phyloP scores from a whole-genome alignment of 2,888 invertebrate species.

The Drosophila cracens region DNA sequence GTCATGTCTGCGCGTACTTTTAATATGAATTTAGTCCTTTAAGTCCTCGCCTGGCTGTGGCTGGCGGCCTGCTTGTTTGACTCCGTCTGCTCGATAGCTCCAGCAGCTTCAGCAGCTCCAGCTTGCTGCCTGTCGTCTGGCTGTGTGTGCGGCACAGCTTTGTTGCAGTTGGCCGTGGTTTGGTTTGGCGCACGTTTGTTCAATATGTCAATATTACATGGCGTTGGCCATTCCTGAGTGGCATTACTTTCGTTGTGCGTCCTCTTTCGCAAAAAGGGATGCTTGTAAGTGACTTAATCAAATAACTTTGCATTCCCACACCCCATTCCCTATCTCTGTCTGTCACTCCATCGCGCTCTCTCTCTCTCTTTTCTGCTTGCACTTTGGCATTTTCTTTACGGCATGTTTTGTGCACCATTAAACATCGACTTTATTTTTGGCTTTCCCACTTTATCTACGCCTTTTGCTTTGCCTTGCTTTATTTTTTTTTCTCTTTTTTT shows the following conservation, averaged over 20 bases:
- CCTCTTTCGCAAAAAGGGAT: conserved; percentile 36
- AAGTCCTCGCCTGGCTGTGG: conserved; percentile 60
- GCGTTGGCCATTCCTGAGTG: conserved; percentile 66
- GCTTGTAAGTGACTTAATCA: conserved; percentile 78
- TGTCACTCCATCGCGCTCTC: not conserved
- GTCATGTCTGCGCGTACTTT: conserved; percentile 78
- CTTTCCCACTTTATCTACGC: conserved; percentile 22
- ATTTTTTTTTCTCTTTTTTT: conserved; percentile 50
- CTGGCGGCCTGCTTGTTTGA: conserved; percentile 35
- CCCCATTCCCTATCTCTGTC: not conserved
- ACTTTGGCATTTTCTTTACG: conserved; percentile 56
- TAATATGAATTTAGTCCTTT: conserved; percentile 81
- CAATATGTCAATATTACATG: conserved; percentile 81
- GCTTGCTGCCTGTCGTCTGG: not conserved
- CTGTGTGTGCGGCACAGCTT: conserved; percentile 29
- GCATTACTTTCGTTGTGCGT: conserved; percentile 58
- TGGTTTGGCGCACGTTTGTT: conserved; percentile 73
- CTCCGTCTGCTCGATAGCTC: conserved; percentile 14
- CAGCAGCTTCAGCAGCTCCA: conserved; percentile 4
- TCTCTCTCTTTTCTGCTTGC: conserved; percentile 19
- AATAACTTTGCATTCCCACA: conserved; percentile 73
- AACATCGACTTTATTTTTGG: conserved; percentile 75
- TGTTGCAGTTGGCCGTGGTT: conserved; percentile 55
- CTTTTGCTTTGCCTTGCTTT: not conserved
- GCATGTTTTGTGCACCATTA: conserved; percentile 76